Base-by-base conservation (phyloP, 2,797 vertebrate species). In the Hypotaenidia philippensis region DNA sequence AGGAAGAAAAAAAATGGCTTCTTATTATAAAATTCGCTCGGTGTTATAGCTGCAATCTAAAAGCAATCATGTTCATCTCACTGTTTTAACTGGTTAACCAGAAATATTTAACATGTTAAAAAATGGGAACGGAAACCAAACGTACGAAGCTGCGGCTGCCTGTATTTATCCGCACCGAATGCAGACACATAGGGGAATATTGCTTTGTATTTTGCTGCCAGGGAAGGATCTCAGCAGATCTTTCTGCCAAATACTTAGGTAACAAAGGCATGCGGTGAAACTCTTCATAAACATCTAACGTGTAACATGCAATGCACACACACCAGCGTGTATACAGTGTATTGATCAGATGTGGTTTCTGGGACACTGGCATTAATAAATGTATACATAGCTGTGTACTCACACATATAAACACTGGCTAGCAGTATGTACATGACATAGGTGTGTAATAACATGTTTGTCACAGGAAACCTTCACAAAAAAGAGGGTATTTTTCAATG, bases 1-100 rank as follows among this genome's bases (percentile, higher is more conserved):
- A 85, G 93, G 72, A 11, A 7, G 41, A 38, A 60, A 93, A 68
- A 56, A 72, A 74, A 95, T 34, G 71, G 95, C 93, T 97, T 91
- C 97, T 97, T 96, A 92, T 96, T 97, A 96, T 95, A 94, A 96
- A 98, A 98, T 94, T 94, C 98, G 89, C 92, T 96, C 52, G 1
- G 29, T 96, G 95, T 85, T 96, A 96, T 82, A 96, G 96, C 91
- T 59, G 96, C 93, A 91, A 85, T 97, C 96, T 95, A 87, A 96
- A 95, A 94, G 97, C 88, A 90, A 96, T 97, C 94, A 86, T 56
- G 84, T 91, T 94, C 92, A 66, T 96, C 96, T 97, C 83, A 45
- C 31, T 23, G 6, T 84, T 97, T 96, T 93, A 93, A 94, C 94
- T 94, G 94, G 95, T 88, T 96, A 94, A 78, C 88, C 88, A 79